Evolutionary conservation across 2,113 vertebrate genomes (phyloP).

Genomic region (Theristicus caerulescens): DNA sequence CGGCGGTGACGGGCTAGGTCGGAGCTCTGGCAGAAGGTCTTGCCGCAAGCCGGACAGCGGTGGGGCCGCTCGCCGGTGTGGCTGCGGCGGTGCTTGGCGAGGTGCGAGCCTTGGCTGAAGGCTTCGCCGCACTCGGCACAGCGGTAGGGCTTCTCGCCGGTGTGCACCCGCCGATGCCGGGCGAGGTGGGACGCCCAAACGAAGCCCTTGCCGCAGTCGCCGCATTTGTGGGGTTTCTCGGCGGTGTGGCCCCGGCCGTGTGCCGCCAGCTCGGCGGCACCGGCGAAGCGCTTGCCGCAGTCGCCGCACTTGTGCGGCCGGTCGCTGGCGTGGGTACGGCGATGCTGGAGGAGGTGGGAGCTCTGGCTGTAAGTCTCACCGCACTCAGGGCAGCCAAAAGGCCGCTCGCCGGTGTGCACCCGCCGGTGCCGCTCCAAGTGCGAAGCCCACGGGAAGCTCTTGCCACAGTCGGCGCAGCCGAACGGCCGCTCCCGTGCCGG

Average conservation of each 20-base stretch:
- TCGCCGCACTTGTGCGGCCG: slow-evolving; percentile 13
- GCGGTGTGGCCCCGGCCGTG: slow-evolving; percentile 3
- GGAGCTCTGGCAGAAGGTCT: slow-evolving; percentile 66
- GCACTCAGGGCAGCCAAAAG: slow-evolving; percentile 26
- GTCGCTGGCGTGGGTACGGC: background rate
- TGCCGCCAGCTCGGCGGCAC: background rate
- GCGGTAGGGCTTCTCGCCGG: slow-evolving; percentile 8
- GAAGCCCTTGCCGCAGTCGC: slow-evolving; percentile 50
- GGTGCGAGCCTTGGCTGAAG: slow-evolving; percentile 36
- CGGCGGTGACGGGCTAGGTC: slow-evolving; percentile 67
- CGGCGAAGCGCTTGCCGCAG: slow-evolving; percentile 30
- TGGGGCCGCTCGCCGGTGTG: slow-evolving; percentile 49
- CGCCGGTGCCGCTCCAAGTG: slow-evolving; percentile 50
- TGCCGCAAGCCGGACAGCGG: slow-evolving; percentile 62
- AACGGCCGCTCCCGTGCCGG: background rate
- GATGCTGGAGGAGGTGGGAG: slow-evolving; percentile 52
- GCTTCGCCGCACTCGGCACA: slow-evolving; percentile 42
- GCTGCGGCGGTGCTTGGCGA: slow-evolving; percentile 4
- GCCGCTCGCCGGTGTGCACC: slow-evolving; percentile 25
- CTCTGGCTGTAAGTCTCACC: slow-evolving; percentile 44
- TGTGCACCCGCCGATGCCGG: slow-evolving; percentile 48
- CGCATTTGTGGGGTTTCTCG: slow-evolving; percentile 26
- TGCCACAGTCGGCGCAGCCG: background rate
- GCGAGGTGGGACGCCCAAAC: slow-evolving; percentile 39
- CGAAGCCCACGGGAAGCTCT: slow-evolving; percentile 32